phyloP scores from a whole-genome alignment of 2,113 vertebrate species.

The Melanostigma gelatinosum region DNA sequence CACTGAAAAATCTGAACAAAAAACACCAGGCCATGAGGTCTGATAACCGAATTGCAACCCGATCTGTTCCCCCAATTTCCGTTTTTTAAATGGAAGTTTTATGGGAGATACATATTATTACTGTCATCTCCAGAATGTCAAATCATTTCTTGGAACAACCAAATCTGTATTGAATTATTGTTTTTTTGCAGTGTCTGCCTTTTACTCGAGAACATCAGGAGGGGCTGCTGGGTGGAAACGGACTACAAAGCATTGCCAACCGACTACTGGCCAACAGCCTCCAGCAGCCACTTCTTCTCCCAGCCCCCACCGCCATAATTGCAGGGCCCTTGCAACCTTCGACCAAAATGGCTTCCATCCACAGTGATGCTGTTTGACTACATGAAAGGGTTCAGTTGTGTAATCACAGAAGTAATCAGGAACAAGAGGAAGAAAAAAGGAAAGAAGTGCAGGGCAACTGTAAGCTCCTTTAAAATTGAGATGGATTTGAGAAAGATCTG shows the following conservation, averaged over 20 bases:
- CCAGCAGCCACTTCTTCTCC: slow-evolving; percentile 43
- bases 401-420: slow-evolving; percentile 23
- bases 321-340: slow-evolving; percentile 48
- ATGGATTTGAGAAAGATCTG: background rate
- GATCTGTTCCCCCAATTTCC: slow-evolving; percentile 15
- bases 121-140: background rate
- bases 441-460: background rate
- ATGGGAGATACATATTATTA: background rate
- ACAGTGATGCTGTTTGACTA: slow-evolving; percentile 35
- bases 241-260: slow-evolving; percentile 52
- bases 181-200: slow-evolving; percentile 20
- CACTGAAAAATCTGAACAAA: background rate
- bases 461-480: background rate
- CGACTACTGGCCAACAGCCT: slow-evolving; percentile 54
- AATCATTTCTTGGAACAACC: background rate
- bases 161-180: background rate
- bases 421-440: background rate
- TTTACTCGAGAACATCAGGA: slow-evolving; percentile 16
- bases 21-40: slow-evolving; percentile 30
- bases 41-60: slow-evolving; percentile 13
- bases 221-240: slow-evolving; percentile 25
- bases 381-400: slow-evolving; percentile 31
- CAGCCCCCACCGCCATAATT: slow-evolving; percentile 49
- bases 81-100: background rate
- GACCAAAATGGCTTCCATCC: slow-evolving; percentile 63